Evolutionary conservation across 2,113 vertebrate species (phyloP).

Genomic region (Micronisus gabar): DNA sequence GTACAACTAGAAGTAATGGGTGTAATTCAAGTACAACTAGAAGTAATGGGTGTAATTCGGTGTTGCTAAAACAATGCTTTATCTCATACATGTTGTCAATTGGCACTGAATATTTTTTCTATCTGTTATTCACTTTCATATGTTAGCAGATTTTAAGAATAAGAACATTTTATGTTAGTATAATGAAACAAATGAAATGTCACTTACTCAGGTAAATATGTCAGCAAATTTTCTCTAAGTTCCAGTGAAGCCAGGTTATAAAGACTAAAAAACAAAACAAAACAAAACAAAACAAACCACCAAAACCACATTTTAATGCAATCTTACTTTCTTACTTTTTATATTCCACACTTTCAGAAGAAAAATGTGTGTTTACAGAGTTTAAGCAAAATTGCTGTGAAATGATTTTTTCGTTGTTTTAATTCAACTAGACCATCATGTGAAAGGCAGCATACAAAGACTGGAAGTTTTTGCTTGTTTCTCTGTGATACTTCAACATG

Average conservation of each 20-base stretch:
- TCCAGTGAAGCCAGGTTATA: slow-evolving; percentile 95
- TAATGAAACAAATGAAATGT: background rate
- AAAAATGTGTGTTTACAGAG: background rate
- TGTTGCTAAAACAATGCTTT: background rate
- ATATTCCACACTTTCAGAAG: background rate
- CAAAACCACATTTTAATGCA: background rate
- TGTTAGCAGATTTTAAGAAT: background rate
- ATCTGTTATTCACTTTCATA: background rate
- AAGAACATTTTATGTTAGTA: background rate
- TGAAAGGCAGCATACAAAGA: background rate
- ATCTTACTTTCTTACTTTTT: background rate
- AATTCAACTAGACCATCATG: background rate
- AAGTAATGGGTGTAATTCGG: background rate
- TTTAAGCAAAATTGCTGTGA: background rate
- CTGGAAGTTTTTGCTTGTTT: background rate
- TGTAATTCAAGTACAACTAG: background rate
- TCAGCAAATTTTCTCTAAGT: slow-evolving; percentile 95
- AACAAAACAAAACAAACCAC: background rate
- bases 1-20: background rate
- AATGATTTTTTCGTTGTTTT: background rate
- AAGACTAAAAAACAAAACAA: slow-evolving; percentile 78
- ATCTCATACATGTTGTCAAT: background rate
- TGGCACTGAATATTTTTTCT: background rate
- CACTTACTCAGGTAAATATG: slow-evolving; percentile 96
- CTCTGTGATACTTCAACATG: background rate